A percentile compares a stretch with the other conserved stretches of the same genome.
phyloP scores from a whole-genome alignment of 1,140 invertebrate genomes.

The Eriosoma lanigerum region DNA sequence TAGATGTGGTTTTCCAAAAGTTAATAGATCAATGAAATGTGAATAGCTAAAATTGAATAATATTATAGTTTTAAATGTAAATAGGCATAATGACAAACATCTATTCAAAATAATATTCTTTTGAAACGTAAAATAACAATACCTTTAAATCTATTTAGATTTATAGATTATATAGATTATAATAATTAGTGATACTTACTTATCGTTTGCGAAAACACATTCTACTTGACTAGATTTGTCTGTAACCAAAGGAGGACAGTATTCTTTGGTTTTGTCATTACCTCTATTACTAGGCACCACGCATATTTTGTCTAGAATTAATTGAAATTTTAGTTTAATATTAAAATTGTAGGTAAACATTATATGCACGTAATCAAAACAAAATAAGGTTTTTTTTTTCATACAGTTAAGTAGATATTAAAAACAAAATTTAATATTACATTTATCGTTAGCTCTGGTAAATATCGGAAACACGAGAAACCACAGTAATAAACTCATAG shows the following conservation, averaged over 20 bases:
- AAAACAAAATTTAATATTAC: background rate
- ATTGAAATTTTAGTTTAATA: background rate
- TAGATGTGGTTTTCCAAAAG: background rate
- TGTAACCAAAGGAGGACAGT: conserved; percentile 5
- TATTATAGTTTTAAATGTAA: too few relatives aligned
- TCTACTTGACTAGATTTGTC: conserved; percentile 36
- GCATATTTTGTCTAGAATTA: conserved; percentile 24
- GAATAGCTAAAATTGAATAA: background rate
- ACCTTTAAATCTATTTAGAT: background rate
- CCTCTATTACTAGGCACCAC: background rate
- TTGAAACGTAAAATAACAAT: too few relatives aligned
- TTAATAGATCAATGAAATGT: too few relatives aligned
- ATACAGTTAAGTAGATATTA: too few relatives aligned
- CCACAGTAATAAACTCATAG: conserved; percentile 1
- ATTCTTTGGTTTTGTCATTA: conserved; percentile 5
- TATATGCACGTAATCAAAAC: too few relatives aligned
- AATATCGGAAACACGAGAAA: background rate
- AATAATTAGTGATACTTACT: conserved; percentile 6
- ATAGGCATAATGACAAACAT: too few relatives aligned
- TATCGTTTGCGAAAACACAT: conserved; percentile 44
- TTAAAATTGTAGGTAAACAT: too few relatives aligned
- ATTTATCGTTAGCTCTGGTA: conserved; percentile 5
- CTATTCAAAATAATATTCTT: too few relatives aligned
- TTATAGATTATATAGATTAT: too few relatives aligned
- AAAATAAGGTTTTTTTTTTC: too few relatives aligned